These are phyloP conservation scores for Bimastos eiseni DNA, from an alignment of 2,888 invertebrate genomes.

Conservation along the genomic window DNA sequence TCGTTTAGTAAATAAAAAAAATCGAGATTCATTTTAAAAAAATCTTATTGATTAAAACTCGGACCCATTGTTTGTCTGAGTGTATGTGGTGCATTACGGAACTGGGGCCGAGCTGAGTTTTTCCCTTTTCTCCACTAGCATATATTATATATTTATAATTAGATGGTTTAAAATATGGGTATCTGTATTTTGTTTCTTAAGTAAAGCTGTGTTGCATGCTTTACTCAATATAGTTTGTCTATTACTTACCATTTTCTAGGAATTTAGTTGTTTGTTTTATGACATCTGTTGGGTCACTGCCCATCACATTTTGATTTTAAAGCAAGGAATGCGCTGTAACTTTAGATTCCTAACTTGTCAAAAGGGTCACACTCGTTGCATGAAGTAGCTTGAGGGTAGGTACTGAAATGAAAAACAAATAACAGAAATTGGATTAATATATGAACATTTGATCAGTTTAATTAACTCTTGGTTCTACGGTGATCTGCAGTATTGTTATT, in stretches of 20 bases:
- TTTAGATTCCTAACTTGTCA: not conserved
- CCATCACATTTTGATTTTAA: not conserved
- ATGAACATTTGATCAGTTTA: not conserved
- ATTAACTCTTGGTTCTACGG: not conserved
- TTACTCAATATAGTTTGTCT: not conserved
- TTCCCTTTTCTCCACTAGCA: no score
- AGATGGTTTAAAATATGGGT: not conserved
- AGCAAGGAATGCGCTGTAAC: not conserved
- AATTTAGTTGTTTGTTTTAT: not conserved
- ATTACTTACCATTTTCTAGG: not conserved
- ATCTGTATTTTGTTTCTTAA: not conserved
- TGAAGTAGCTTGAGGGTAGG: not conserved
- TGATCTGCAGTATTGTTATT: not conserved
- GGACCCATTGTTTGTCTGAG: no score
- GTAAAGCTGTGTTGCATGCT: constrained; percentile 4
- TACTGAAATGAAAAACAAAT: not conserved
- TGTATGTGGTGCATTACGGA: no score
- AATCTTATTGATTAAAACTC: no score
- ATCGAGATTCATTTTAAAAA: no score
- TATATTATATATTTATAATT: not conserved
- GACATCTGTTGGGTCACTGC: not conserved
- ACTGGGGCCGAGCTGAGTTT: no score
- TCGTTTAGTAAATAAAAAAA: no score
- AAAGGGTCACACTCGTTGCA: not conserved
- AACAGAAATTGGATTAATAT: not conserved